Base-by-base conservation (phyloP, 2,888 invertebrate species). In the Lepidocyrtoides sp. region DNA sequence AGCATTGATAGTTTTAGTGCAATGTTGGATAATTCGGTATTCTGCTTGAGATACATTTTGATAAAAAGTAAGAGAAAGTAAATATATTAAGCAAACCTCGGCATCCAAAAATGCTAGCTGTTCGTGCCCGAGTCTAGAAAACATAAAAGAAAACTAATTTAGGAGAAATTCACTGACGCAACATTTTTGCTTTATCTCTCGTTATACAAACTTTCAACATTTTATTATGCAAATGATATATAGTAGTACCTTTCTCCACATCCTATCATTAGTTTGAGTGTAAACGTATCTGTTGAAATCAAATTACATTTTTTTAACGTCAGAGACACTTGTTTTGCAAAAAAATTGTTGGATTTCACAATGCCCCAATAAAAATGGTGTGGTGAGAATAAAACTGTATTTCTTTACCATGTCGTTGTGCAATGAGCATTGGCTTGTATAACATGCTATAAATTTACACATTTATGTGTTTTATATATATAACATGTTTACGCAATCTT, bases 231-330 rank as follows among this genome's bases (percentile, higher is more conserved):
- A 81, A 54, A 54, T 51, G 0, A 44, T 5, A 36, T 7, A 36
- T 36, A n/a, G 7, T 81, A 54, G 1, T 86, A 92, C 92, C 91
- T 94, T 94, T 69, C 94, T 89, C 94, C 94, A 94, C 86, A 92
- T 54, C 29, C 94, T 86, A 75, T 93, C 85, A n/a, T 54, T 95
- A 0, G 96, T 95, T 94, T 97, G 97, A 0, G 97, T 96, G 94
- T 96, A 97, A 0, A 94, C 96, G 94, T 97, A 97, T n/a, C 97
- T 92, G 60, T 10, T 44, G 54, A 66, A 51, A 54, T 20, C 48
- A 36, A 51, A 79, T 0, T n/a, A 36, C 17, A 66, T 17, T 29
- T 69, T 48, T 72, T 5, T 20, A 82, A 20, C 2, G 41, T 23
- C 44, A 83, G 26, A 17, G 14, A 69, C 26, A n/a, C 63, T 63